phyloP scores from a whole-genome alignment of 2,797 vertebrate species.

The Linurgus olivaceus region DNA sequence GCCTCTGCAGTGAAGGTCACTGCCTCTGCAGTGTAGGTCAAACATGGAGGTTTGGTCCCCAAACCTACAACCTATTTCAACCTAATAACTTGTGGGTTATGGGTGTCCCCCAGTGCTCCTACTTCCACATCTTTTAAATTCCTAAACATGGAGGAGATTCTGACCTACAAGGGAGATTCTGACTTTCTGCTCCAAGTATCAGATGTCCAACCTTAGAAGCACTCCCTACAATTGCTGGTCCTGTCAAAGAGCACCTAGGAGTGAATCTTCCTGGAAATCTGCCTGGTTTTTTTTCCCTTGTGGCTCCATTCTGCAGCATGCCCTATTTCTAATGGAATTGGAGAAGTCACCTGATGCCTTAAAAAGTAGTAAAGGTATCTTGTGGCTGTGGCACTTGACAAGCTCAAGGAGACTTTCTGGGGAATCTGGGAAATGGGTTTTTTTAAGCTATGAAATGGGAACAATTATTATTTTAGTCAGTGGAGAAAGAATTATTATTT shows the following conservation, averaged over 20 bases:
- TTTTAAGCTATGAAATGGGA: neutral
- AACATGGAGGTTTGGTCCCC: neutral
- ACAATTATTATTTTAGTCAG: neutral
- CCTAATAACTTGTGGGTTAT: neutral
- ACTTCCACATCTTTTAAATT: neutral
- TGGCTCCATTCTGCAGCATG: neutral
- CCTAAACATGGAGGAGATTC: neutral
- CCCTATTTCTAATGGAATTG: neutral
- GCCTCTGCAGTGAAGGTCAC: neutral
- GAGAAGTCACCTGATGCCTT: neutral
- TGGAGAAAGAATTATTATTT: conserved; percentile 26
- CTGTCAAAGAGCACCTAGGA: neutral
- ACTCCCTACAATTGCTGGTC: neutral
- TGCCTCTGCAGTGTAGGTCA: neutral
- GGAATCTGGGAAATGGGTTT: neutral
- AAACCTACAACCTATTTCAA: neutral
- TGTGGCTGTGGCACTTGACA: neutral
- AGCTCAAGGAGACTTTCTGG: neutral
- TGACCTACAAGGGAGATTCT: neutral
- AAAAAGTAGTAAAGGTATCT: neutral
- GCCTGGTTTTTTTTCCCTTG: neutral
- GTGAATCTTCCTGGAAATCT: neutral
- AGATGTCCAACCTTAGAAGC: neutral
- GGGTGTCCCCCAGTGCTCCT: neutral
- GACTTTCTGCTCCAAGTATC: neutral